Conservation (phyloP, 2,797 vertebrate species). For the Acipenser transmontanus region DNA sequence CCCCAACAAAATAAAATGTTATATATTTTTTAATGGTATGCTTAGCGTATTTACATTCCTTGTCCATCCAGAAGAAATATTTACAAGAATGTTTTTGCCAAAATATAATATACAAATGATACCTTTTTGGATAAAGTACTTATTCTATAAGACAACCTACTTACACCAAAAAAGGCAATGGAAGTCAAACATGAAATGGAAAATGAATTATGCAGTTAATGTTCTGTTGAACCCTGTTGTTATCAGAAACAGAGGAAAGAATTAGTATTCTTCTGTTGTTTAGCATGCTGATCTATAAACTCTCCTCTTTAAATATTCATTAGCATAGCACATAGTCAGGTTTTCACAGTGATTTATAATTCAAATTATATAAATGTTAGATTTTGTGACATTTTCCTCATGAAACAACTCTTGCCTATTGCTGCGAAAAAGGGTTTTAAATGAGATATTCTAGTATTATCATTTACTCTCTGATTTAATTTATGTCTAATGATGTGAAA, state of each 20-base stretch:
- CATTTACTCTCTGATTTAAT: slow-evolving; percentile 40
- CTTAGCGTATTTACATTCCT: too few relatives aligned
- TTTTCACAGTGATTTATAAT: slow-evolving; percentile 69
- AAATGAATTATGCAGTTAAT: slow-evolving; percentile 68
- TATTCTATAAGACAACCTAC: slow-evolving; percentile 40
- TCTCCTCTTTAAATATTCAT: slow-evolving; percentile 72
- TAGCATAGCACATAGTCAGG: slow-evolving; percentile 54
- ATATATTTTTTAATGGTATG: too few relatives aligned
- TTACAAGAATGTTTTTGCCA: too few relatives aligned
- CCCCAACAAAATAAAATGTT: too few relatives aligned
- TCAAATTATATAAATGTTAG: slow-evolving; percentile 73
- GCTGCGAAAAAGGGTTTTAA: slow-evolving; percentile 27
- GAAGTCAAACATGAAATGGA: slow-evolving; percentile 55
- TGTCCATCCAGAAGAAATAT: too few relatives aligned
- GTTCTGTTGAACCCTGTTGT: slow-evolving; percentile 62
- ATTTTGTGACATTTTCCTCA: slow-evolving; percentile 49
- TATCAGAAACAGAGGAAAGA: slow-evolving; percentile 55
- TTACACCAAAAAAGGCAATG: slow-evolving; percentile 35
- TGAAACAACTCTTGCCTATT: slow-evolving; percentile 42
- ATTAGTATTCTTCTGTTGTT: slow-evolving; percentile 73
- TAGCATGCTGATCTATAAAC: slow-evolving; percentile 70
- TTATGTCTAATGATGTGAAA: slow-evolving; percentile 31
- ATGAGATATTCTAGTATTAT: slow-evolving; percentile 32
- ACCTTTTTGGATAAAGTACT: slow-evolving; percentile 37
- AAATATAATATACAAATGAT: slow-evolving; percentile 13